Base-by-base conservation (phyloP, 2,113 vertebrate species). In the Accipiter cooperii region DNA sequence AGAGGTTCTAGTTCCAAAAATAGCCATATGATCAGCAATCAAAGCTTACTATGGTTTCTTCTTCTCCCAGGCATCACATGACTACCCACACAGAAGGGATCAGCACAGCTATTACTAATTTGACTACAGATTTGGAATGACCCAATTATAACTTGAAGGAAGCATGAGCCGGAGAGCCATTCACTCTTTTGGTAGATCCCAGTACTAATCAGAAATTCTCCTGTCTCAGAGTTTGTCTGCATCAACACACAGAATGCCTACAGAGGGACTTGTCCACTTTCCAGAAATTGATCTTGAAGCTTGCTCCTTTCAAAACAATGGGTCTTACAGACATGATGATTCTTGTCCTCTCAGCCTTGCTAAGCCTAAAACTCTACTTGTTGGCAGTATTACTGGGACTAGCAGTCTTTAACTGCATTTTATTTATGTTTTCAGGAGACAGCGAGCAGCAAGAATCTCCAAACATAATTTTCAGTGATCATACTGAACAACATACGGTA, bases 91-190 rank as follows among this genome's bases (percentile, higher is more conserved):
- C 26, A 60, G 49, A 87, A 77, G 17, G 31, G 40, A 81, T 61
- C 9, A 4, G 52, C 51, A 60, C 16, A 49, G 5, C 34, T 68
- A 36, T n/a, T 65, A 54, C 29, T 42, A 54, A 20, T 49, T 26
- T 52, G 31, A 87, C 40, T 29, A 46, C 11, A 28, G 49, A 44
- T 71, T 91, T 79, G 33, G 31, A 89, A 70, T 19, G 36, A 69
- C 14, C 17, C 10, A 4, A 33, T 40, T 76, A 64, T 36, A 92
- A 90, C 29, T 71, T 26, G 33, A 69, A 65, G 4, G 4, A 76
- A 57, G n/a, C 22, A 36, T 1, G 2, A 79, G 52, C 2, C 0
- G 19, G 20, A 77, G 3, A 84, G 31, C 18, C 2, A 3, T n/a
- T 42, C 40, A 13, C 15, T 38, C 38, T 88, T 42, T 12, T 57